Evolutionary conservation across 2,113 vertebrate species (phyloP), one percentile per base, ranked within the genome.

Genomic region (Porphyrio hochstetteri): DNA sequence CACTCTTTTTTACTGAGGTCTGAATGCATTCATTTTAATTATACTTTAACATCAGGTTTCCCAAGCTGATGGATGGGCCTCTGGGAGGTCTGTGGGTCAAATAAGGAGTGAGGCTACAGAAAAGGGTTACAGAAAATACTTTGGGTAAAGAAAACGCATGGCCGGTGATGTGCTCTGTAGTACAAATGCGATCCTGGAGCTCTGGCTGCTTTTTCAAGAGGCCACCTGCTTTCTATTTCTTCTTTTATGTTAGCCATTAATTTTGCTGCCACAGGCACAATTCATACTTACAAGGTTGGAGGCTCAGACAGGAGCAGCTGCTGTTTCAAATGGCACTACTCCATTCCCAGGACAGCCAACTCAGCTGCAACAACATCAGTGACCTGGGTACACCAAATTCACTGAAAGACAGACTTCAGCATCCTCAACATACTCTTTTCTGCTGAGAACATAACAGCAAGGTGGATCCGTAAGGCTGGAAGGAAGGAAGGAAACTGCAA

Each of bases 221-320:
- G 93, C 92, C 92, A 93, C 93, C 86, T 94, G 80, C 90, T 96
- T 96, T 96, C 77, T 93, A 72, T 89, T 94, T 79, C 86, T 94
- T 53, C 65, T 96, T 92, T 94, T 94, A 82, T 88, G 92, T 72
- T 88, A 83, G 88, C 90, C 94, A 96, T 96, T 96, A 97, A 96
- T 96, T 94, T 90, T 53, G 28, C 83, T 92, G 90, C 93, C 93
- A 95, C 72, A 86, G 95, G 93, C 93, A 92, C 76, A 96, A 96
- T 96, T 96, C 95, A 92, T 86, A 93, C 77, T 84, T 84, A 75
- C 21, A 91, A 96, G 90, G 70, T 38, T 88, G 80, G 82, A 94
- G 67, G 72, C 90, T 92, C 72, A 81, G 86, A 90, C 72, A 91
- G 87, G 52, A 95, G 88, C 88, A 95, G 91, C 92, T 94, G 95